These are phyloP conservation scores for Caenorhabditis remanei DNA, from an alignment of 1,140 invertebrate genomes.

Conservation along the genomic window DNA sequence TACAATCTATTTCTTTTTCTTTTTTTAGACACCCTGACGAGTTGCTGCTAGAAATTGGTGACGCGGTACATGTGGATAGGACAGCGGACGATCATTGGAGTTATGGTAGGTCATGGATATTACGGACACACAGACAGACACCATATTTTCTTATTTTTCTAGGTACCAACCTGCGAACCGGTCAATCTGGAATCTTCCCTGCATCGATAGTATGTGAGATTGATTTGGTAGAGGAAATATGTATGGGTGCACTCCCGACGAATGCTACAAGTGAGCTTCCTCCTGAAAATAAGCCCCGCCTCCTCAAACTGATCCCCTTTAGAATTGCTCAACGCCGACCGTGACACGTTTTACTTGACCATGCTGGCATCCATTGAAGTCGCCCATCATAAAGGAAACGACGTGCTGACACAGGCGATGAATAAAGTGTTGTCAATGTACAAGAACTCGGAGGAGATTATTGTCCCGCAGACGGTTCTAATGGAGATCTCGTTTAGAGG, in stretches of 20 bases:
- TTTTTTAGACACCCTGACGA: constrained; percentile 87
- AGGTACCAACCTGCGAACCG: constrained; percentile 93
- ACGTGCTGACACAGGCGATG: constrained; percentile 81
- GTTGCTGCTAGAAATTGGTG: constrained; percentile 94
- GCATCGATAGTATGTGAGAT: constrained; percentile 95
- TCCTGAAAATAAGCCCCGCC: background rate
- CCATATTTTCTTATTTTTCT: constrained; percentile 66
- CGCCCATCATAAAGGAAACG: constrained; percentile 87
- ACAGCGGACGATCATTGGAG: constrained; percentile 97
- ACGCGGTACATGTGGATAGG: constrained; percentile 94
- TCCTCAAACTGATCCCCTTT: background rate
- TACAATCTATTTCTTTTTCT: background rate
- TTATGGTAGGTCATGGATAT: constrained; percentile 82
- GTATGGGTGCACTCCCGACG: constrained; percentile 82
- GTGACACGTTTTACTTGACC: constrained; percentile 85
- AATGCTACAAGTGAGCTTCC: constrained; percentile 66
- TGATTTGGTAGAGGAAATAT: constrained; percentile 90
- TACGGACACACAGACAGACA: too few species aligned
- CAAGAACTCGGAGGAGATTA: constrained; percentile 75
- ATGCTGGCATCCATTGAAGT: constrained; percentile 97
- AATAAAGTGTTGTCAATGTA: constrained; percentile 79
- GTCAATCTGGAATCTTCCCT: constrained; percentile 93
- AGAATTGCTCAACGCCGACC: constrained; percentile 67
- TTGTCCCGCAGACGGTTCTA: constrained; percentile 76
- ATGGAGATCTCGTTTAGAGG: constrained; percentile 77